phyloP scores from a whole-genome alignment of 1,140 invertebrate species.

The Notospermus geniculatus region DNA sequence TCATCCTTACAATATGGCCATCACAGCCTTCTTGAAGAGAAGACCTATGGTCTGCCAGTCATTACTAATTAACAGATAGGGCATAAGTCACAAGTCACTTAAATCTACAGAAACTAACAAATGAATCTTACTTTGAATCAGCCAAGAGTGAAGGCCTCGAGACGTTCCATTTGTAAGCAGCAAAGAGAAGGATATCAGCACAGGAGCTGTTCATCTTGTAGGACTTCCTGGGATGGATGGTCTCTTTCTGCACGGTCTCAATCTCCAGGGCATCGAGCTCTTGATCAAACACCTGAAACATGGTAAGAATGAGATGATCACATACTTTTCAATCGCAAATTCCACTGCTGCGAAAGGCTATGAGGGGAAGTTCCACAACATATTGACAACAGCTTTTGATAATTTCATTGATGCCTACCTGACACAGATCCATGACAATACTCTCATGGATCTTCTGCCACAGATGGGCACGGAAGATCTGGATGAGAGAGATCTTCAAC shows the following conservation, averaged over 20 bases:
- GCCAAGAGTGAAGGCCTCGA: slow-evolving; percentile 93
- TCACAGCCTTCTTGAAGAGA: too few relatives aligned
- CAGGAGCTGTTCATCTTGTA: slow-evolving; percentile 99
- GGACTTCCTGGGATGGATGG: slow-evolving; percentile 98
- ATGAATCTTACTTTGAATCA: slow-evolving; percentile 79
- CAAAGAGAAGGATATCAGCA: slow-evolving; percentile 97
- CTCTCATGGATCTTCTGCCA: slow-evolving; percentile 99
- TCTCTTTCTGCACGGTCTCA: slow-evolving; percentile 99
- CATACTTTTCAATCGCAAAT: slow-evolving; percentile 3
- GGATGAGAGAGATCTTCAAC: slow-evolving; percentile 97
- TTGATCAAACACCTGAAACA: slow-evolving; percentile 88
- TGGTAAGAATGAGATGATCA: too few relatives aligned
- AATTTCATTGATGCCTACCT: too few relatives aligned
- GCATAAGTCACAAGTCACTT: neutral
- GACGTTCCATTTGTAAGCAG: slow-evolving; percentile 99
- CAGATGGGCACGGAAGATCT: slow-evolving; percentile 99
- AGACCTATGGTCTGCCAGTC: too few relatives aligned
- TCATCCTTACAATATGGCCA: too few relatives aligned
- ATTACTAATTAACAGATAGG: too few relatives aligned
- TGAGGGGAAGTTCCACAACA: neutral
- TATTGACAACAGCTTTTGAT: neutral
- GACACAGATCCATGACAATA: slow-evolving; percentile 99
- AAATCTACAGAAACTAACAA: neutral
- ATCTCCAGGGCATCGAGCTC: slow-evolving; percentile 98
- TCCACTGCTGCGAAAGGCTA: neutral